phyloP scores from a whole-genome alignment of 92 coral and sea anemone species.

The Porites lobata region DNA sequence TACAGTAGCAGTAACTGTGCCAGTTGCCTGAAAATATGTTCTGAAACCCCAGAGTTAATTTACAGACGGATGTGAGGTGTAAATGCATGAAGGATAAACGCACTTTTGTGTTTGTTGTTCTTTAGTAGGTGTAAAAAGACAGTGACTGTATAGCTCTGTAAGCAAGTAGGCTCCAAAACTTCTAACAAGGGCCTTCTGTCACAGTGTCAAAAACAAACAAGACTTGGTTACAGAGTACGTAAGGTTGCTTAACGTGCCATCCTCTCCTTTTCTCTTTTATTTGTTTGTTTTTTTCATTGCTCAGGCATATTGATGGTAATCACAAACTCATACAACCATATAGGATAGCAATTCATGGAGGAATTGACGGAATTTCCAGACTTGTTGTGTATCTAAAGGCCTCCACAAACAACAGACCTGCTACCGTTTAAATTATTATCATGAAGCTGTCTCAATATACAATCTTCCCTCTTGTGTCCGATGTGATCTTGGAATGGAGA shows the following conservation, averaged over 20 bases:
- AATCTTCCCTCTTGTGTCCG: slow-evolving; percentile 74
- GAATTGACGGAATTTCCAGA: slow-evolving; percentile 74
- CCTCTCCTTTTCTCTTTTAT: slow-evolving; percentile 15
- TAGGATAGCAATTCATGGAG: slow-evolving; percentile 80
- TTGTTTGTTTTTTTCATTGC: slow-evolving; percentile 18
- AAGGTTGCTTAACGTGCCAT: slow-evolving; percentile 9
- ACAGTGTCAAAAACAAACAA: slow-evolving; percentile 29
- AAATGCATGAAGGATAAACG: slow-evolving; percentile 30
- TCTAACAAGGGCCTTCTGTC: slow-evolving; percentile 38
- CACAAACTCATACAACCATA: slow-evolving; percentile 79
- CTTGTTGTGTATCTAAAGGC: slow-evolving; percentile 63
- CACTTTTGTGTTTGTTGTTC: slow-evolving; percentile 28
- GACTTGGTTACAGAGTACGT: slow-evolving; percentile 25
- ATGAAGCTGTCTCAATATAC: slow-evolving; percentile 48
- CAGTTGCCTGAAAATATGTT: background rate
- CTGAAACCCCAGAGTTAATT: slow-evolving; percentile 11
- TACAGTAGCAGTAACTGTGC: no score
- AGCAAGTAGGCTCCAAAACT: slow-evolving; percentile 30
- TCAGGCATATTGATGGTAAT: slow-evolving; percentile 73
- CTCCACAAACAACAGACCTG: slow-evolving; percentile 64
- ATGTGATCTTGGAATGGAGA: slow-evolving; percentile 77
- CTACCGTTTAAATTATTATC: slow-evolving; percentile 61
- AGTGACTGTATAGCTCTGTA: slow-evolving; percentile 38
- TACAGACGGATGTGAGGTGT: slow-evolving; percentile 31
- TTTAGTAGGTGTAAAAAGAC: slow-evolving; percentile 29